Conservation (phyloP, 2,113 vertebrate genomes). For the Regulus satrapa region DNA sequence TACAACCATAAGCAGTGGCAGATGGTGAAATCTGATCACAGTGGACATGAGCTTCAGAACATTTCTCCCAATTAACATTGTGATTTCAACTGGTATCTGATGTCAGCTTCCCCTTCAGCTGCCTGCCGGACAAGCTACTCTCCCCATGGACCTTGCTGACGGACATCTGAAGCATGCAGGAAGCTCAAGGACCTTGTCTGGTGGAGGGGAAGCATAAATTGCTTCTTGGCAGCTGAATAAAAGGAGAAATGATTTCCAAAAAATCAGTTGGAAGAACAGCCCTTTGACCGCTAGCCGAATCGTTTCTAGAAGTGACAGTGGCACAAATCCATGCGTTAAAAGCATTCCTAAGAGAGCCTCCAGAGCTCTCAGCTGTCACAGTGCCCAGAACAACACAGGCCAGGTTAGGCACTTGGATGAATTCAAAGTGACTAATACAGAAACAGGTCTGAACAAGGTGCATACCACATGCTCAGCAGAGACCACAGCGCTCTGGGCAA, state of each 20-base stretch:
- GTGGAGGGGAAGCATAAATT: constrained; percentile 1
- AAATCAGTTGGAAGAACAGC: neutral
- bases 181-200: neutral
- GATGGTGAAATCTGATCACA: constrained; percentile 19
- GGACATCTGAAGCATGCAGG: neutral
- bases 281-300: neutral
- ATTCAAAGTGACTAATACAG: constrained; percentile 37
- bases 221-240: constrained; percentile 43
- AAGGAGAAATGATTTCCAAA: neutral
- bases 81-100: constrained; percentile 1
- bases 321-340: neutral
- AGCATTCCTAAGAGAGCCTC: constrained; percentile 8
- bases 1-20: neutral
- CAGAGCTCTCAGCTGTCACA: neutral
- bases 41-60: neutral
- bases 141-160: neutral
- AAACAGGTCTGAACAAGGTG: constrained; percentile 19
- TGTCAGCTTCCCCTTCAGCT: neutral
- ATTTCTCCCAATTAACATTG: neutral
- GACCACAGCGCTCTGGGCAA: neutral
- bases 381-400: neutral
- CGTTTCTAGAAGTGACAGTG: neutral
- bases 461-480: neutral
- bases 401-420: constrained; percentile 53
- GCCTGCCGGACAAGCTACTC: neutral